Evolutionary conservation across 1,140 invertebrate genomes (phyloP), one percentile per base, ranked within the genome.

Genomic region (Tetragnatha versicolor): DNA sequence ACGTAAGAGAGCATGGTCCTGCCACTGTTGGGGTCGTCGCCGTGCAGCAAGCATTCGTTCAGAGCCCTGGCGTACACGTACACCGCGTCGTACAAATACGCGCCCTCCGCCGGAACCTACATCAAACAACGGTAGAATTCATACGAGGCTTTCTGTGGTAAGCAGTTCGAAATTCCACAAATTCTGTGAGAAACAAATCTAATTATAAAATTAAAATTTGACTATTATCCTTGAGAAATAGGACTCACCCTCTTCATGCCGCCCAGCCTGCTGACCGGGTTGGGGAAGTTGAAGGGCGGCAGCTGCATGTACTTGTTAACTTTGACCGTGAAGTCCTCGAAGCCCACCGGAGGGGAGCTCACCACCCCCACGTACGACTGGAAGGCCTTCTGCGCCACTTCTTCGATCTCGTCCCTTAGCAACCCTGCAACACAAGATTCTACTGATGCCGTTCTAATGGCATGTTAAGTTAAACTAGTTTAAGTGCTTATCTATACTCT

Each of bases 51-150:
- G 2, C 91, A 90, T 49, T 90, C 88, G 1, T 92, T 86, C 72
- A 95, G 84, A 6, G 93, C 93, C 77, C 89, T 87, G 12, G 92
- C 92, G 84, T 96, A 96, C 33, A 96, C 88, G 86, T 92, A 91
- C 55, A 96, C 92, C 2, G 94, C 93, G 84, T 96, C 94, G 84
- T 95, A 95, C n/a, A 96, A 88, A 88, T 94, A 96, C 6, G 94
- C 93, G 17, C 94, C 94, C 85, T 95, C 93, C 9, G 93, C 91
- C 77, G 91, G 90, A 82, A 94, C 93, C 93, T 95, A 84, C 37
- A 85, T 7, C 1, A 9, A 20, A 45, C 39, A 45, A 7, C 17
- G 10, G 20, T 27, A 14, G 53, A 3, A 58, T 14, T 20, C 14
- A 25, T 20, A 29, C 12, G 27, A 27, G 25, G 20, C 29, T 3